phyloP scores from a whole-genome alignment of 2,797 vertebrate genomes.

The Poeciliopsis infans region DNA sequence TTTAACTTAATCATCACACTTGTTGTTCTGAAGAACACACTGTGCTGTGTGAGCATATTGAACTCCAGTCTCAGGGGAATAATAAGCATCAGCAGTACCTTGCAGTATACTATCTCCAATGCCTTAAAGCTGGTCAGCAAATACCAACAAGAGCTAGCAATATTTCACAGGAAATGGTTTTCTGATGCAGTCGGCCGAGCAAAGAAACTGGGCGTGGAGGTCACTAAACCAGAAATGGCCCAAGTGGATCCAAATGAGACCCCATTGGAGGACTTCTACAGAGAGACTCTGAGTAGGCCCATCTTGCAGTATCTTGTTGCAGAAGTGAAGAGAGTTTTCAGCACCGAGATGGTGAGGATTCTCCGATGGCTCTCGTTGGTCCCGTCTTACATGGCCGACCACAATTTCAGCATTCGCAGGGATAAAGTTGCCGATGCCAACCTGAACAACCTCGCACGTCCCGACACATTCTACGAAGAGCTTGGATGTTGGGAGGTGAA shows the following conservation, averaged over 20 bases:
- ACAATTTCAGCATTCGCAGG: constrained; percentile 95
- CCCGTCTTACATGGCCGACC: constrained; percentile 97
- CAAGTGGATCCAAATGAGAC: constrained; percentile 77
- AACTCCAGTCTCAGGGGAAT: constrained; percentile 96
- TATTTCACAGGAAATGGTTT: constrained; percentile 97
- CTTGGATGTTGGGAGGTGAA: constrained; percentile 98
- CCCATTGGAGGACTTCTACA: constrained; percentile 91
- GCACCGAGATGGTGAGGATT: constrained; percentile 92
- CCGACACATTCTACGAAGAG: constrained; percentile 94
- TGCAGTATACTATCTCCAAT: constrained; percentile 93
- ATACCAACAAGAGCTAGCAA: constrained; percentile 94
- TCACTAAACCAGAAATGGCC: constrained; percentile 84
- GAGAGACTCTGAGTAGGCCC: constrained; percentile 89
- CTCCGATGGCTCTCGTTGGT: constrained; percentile 94
- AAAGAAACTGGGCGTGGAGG: constrained; percentile 87
- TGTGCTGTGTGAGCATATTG: constrained; percentile 97
- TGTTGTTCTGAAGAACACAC: constrained; percentile 92
- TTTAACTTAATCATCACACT: constrained; percentile 95
- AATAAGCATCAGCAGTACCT: constrained; percentile 91
- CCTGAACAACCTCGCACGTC: constrained; percentile 92
- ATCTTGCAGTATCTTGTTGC: constrained; percentile 91
- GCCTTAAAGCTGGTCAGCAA: constrained; percentile 95
- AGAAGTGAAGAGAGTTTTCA: constrained; percentile 93
- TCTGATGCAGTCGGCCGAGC: constrained; percentile 92
- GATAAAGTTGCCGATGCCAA: constrained; percentile 95